Evolutionary conservation across 30 jellyfish, hydroid and myxozoan species (phyloP), one percentile per base, ranked within the genome.

Genomic region (Aurelia aurita): DNA sequence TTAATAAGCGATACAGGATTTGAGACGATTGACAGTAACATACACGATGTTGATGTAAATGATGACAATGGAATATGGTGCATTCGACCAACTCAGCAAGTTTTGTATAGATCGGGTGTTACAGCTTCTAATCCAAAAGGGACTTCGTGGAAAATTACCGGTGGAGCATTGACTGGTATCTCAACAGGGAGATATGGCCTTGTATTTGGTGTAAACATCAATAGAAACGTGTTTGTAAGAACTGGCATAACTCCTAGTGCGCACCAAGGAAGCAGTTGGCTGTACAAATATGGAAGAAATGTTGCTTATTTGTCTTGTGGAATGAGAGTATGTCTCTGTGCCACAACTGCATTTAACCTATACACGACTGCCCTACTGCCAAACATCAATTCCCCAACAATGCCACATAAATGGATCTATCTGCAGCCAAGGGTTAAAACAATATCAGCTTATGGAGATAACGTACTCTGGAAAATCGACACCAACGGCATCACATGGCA

Each of bases 181-280:
- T 45, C 75, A 13, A 51, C 74, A 1, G 86, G 86, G 15, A 58
- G 86, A 51, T 43, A 53, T 58, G 86, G 86, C 13, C 32, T 74
- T n/a, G 22, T 74, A 3, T 32, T 74, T 28, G 75, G 39, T 28
- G 15, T 63, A 43, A 74, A 74, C 47, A 10, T 4, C 18, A 1
- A 18, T 21, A 29, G 66, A 23, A 3, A 15, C 0, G 32, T 73
- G 11, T 57, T 13, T 15, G 18, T 22, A 20, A 60, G 72, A 28
- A 10, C 51, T 14, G 86, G 86, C 7, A 51, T 74, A 23, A 53
- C 86, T 1, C 14, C 86, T 0, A 39, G 19, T 20, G 34, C 29
- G 1, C n/a, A 49, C 23, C 55, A 28, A 35, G 34, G 86, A n/a
- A 16, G 86, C 74, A 22, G 28, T 39, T 49, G 74, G 75, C 35